phyloP scores from a whole-genome alignment of 2,888 invertebrate species.

The Timema podura region DNA sequence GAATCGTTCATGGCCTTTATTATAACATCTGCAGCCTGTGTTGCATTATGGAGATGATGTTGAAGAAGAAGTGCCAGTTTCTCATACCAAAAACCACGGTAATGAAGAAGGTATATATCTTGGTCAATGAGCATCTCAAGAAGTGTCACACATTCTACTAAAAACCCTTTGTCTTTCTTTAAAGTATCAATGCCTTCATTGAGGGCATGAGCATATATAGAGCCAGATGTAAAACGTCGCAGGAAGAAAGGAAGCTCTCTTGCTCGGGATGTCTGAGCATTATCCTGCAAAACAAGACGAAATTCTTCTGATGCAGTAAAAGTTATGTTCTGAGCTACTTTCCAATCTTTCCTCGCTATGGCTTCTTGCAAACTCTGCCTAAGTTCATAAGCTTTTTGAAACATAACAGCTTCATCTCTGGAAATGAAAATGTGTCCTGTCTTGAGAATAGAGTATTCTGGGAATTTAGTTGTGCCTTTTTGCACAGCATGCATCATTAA shows the following conservation, averaged over 20 bases:
- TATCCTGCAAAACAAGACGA: too few relatives aligned
- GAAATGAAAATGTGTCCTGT: neutral
- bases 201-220: slow-evolving; percentile 46
- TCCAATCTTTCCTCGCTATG: too few relatives aligned
- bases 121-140: slow-evolving; percentile 52
- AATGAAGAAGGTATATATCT: slow-evolving; percentile 47
- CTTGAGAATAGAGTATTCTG: neutral
- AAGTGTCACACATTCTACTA: slow-evolving; percentile 49
- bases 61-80: slow-evolving; percentile 60
- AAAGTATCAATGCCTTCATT: slow-evolving; percentile 45
- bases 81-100: slow-evolving; percentile 54
- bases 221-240: slow-evolving; percentile 55
- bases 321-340: too few relatives aligned
- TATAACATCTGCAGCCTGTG: slow-evolving; percentile 49
- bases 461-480: slow-evolving; percentile 1
- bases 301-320: too few relatives aligned
- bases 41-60: slow-evolving; percentile 45
- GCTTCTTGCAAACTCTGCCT: too few relatives aligned
- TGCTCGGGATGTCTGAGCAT: slow-evolving; percentile 25
- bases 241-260: slow-evolving; percentile 51
- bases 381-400: too few relatives aligned
- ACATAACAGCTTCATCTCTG: slow-evolving; percentile 18
- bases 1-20: slow-evolving; percentile 45
- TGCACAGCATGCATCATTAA: neutral
- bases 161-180: slow-evolving; percentile 40